Evolutionary conservation across 2,113 vertebrate genomes (phyloP), one percentile per base, ranked within the genome.

Genomic region (Hoplias malabaricus): DNA sequence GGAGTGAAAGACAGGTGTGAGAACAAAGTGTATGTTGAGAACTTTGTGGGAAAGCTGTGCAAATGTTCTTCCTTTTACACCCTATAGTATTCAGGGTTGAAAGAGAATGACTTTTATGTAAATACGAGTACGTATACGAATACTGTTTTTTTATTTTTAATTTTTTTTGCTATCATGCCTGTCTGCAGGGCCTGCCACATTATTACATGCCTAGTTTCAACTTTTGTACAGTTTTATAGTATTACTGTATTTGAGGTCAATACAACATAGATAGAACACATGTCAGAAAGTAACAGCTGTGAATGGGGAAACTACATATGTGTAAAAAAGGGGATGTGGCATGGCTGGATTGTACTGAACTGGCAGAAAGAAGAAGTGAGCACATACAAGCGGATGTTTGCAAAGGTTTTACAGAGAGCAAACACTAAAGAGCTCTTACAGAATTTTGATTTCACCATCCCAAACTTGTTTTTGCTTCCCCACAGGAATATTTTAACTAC

Each of bases 301-400:
- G 33, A 31, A 43, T 2, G 43, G 61, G 61, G 57, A 83, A 80
- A 77, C 34, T 69, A 54, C 62, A 4, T 42, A 54, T 2, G 38
- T 69, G 40, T 61, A 61, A 76, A 83, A n/a, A 86, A 84, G 63
- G 25, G 78, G 82, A 84, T 84, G 80, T 86, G 68, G 62, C 38
- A 1, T 12, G 62, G 70, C 21, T 25, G 10, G 21, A 31, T 3
- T 6, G 54, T 31, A 34, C 2, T 13, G 4, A 12, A 3, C 27
- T 31, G 9, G 25, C 10, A 40, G 75, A 82, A 80, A 69, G 42
- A 70, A 80, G 81, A 83, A 83, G 77, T 77, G 54, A 46, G 34
- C 65, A 25, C 25, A 53, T 56, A 23, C 1, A 31, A 50, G 53
- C 33, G 54, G 25, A 36, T 16, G 9, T 73, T 34, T 48, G 54